A percentile compares a stretch with the other conserved stretches of the same genome.
Conservation (phyloP, 2,888 invertebrate genomes). For the Himalopsyche japonica region DNA sequence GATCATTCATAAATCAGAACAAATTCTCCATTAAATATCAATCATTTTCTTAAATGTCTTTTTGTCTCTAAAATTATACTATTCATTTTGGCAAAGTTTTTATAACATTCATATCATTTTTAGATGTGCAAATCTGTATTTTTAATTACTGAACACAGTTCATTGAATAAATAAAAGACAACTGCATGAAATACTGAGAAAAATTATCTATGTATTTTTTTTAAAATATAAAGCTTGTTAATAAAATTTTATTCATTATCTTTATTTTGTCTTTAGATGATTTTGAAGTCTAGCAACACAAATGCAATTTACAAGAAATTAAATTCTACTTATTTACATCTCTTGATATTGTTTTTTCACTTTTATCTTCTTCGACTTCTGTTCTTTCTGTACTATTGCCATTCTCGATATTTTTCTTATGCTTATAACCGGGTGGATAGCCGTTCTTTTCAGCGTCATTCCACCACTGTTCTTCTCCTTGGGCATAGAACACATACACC, state of each 20-base stretch:
- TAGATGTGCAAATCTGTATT: too few relatives aligned
- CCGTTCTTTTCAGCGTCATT: constrained; percentile 64
- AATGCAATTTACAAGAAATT: not conserved
- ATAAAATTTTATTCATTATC: not conserved
- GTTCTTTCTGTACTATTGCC: not conserved
- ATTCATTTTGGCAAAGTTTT: too few relatives aligned
- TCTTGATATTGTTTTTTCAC: not conserved
- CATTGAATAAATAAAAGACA: too few relatives aligned
- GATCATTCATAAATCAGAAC: too few relatives aligned
- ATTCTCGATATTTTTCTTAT: constrained; percentile 44
- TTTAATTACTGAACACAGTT: too few relatives aligned
- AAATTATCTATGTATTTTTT: too few relatives aligned
- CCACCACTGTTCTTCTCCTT: constrained; percentile 75
- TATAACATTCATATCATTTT: too few relatives aligned
- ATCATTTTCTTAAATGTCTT: too few relatives aligned
- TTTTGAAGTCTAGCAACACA: not conserved
- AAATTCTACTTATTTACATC: not conserved
- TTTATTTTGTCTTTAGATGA: not conserved
- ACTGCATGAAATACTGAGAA: too few relatives aligned
- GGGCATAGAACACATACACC: constrained; percentile 68
- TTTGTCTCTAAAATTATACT: too few relatives aligned
- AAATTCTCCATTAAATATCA: too few relatives aligned
- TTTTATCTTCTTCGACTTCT: not conserved
- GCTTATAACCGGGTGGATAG: constrained; percentile 54
- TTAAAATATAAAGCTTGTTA: too few relatives aligned